Conservation (phyloP, 2,888 invertebrate genomes). For the Cosmorhoe ocellata region DNA sequence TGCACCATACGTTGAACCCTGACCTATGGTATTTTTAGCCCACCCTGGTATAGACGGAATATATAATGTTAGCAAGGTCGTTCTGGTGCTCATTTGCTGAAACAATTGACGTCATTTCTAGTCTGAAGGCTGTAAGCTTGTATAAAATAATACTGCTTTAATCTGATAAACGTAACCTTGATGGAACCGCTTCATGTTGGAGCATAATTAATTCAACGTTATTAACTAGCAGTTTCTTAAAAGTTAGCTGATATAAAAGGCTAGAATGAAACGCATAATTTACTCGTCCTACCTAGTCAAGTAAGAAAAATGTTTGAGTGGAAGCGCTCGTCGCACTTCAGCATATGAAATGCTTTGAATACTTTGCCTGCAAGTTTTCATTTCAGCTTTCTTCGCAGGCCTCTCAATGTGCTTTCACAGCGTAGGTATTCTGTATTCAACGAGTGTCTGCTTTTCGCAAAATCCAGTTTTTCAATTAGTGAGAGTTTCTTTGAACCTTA, state of each 20-base stretch:
- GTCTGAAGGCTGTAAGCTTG: slow-evolving; percentile 61
- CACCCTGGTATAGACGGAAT: slow-evolving; percentile 41
- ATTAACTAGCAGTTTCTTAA: slow-evolving; percentile 27
- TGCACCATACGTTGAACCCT: slow-evolving; percentile 58
- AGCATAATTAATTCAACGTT: slow-evolving; percentile 32
- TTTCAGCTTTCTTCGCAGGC: slow-evolving; percentile 41
- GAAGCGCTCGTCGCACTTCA: slow-evolving; percentile 35
- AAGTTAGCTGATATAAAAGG: slow-evolving; percentile 15
- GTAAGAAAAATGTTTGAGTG: slow-evolving; percentile 34
- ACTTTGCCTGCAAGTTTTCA: slow-evolving; percentile 44
- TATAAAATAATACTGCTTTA: slow-evolving; percentile 62
- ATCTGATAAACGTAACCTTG: slow-evolving; percentile 57
- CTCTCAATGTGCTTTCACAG: slow-evolving; percentile 38
- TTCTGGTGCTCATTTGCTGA: slow-evolving; percentile 68
- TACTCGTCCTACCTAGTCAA: slow-evolving; percentile 2
- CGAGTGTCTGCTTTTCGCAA: slow-evolving; percentile 36
- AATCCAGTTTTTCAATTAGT: slow-evolving; percentile 25
- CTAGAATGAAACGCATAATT: slow-evolving; percentile 6
- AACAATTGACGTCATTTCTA: slow-evolving; percentile 75
- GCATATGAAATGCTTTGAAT: slow-evolving; percentile 50
- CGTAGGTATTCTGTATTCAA: slow-evolving; percentile 43
- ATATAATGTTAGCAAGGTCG: slow-evolving; percentile 59
- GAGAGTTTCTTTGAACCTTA: slow-evolving; percentile 24
- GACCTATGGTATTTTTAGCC: slow-evolving; percentile 76
- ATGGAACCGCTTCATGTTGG: slow-evolving; percentile 38